phyloP scores from a whole-genome alignment of 2,888 invertebrate genomes.

The Sylvicola cinctus region DNA sequence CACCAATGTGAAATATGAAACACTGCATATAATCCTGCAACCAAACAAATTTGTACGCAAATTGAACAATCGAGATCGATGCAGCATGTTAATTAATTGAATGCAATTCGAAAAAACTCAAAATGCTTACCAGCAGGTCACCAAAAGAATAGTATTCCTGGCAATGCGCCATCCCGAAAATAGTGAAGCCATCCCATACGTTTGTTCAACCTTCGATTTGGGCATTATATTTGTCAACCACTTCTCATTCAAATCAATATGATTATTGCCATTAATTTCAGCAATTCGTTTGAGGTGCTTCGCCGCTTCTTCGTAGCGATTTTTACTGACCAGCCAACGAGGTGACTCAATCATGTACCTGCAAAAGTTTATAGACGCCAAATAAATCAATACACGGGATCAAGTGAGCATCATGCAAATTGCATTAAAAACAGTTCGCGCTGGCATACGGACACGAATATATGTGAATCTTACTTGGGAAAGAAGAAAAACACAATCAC shows the following conservation, averaged over 20 bases:
- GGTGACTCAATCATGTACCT: conserved; percentile 43
- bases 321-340: conserved; percentile 36
- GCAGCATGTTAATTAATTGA: conserved; percentile 1
- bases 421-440: too few relatives aligned
- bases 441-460: neutral
- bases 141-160: conserved; percentile 30
- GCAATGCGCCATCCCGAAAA: conserved; percentile 34
- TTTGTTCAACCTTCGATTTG: conserved; percentile 19
- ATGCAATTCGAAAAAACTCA: conserved; percentile 1
- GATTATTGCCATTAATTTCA: conserved; percentile 27
- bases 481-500: conserved; percentile 24
- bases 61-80: neutral
- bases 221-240: conserved; percentile 26
- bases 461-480: conserved; percentile 26
- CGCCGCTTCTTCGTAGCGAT: conserved; percentile 27
- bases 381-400: too few relatives aligned
- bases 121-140: conserved; percentile 30
- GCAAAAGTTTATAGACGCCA: conserved; percentile 6
- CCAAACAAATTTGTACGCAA: too few relatives aligned
- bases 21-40: conserved; percentile 30
- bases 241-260: conserved; percentile 20
- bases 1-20: conserved; percentile 30
- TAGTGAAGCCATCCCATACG: conserved; percentile 31
- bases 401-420: too few relatives aligned
- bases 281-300: conserved; percentile 32